Evolutionary conservation across 2,888 invertebrate species (phyloP), one percentile per base, ranked within the genome.

Genomic region (Julus scandinavius): DNA sequence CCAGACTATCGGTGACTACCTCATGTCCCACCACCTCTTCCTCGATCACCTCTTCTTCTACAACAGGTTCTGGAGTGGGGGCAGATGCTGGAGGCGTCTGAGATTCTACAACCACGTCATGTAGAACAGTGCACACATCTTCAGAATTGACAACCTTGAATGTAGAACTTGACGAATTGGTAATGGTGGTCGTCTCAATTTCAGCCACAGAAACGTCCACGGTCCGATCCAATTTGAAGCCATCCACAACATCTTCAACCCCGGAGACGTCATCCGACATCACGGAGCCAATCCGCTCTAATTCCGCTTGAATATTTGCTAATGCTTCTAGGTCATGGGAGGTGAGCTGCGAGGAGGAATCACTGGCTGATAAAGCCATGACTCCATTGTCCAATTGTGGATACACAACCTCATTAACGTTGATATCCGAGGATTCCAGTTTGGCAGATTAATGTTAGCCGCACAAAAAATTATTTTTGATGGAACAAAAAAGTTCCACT

Each of bases 281-380:
- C 13, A 38, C 40, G 3, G 41, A 54, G 15, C 88, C 88, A 2
- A 90, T 84, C 20, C 89, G 87, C 41, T 90, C 90, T 29, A 90
- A 87, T 58, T 90, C 90, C 2, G 90, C 90, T 72, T 89, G 88
- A 87, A 90, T 88, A 83, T 86, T 90, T 29, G 88, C 89, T 40
- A 90, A 87, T 15, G 88, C 88, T 87, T 89, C 90, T 41, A 90
- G 58, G 83, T 90, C 90, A 80, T 89, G 89, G 49, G 88, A 87
- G 15, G 89, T 90, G 17, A 89, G 63, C 15, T 88, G 88, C 49
- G 89, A 50, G 4, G 88, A 38, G 29, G 85, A 20, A 29, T 88
- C 88, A 54, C 86, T 40, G 20, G 50, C 41, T 9, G 88, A 49
- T 80, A 89, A 38, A 40, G 58, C 87, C 87, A 86, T 54, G 38